Evolutionary conservation across 37 sponge, comb jelly and placozoan species (phyloP), one percentile per base, ranked within the genome.

Genomic region (Beroe ovata): DNA sequence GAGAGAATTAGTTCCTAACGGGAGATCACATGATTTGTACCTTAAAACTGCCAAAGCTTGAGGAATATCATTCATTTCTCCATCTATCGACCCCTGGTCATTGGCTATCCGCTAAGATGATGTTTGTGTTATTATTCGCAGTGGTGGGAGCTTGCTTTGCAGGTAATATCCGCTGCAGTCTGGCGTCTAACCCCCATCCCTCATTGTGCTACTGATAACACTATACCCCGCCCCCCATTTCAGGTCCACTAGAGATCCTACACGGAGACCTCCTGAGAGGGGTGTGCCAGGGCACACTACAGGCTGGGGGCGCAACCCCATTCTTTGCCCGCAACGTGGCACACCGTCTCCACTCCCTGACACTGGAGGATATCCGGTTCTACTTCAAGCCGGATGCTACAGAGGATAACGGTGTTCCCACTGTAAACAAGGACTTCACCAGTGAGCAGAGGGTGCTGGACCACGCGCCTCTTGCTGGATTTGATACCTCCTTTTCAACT

Each of bases 321-420:
- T 66, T 66, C 35, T 66, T 66, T 30, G 69, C 69, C 35, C 69
- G 69, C 36, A 66, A 66, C 84, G 54, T 77, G 0, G 84, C 84
- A 2, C 84, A 77, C 84, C 26, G 84, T 1, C 84, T 77, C 8
- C 84, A 77, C 84, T 77, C 84, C 84, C 35, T 77, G 22, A 36
- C 84, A 25, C 28, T 77, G 41, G 84, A 77, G 47, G 84, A 77
- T 29, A 77, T 77, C 47, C 21, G 38, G 84, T 36, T 34, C 32
- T 66, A 66, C 69, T 66, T 66, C 69, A 66, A 30, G 16, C 18
- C 35, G 1, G 36, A 30, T 6, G 69, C 34, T 26, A 32, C 35
- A 33, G 32, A 26, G 35, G 69, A 66, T 34, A 66, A 66, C 69
- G 30, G 30, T 18, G 30, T 66, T 26, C 69, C 69, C 33, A 66